phyloP scores from a whole-genome alignment of 2,888 invertebrate species.

The Tachina grossa region DNA sequence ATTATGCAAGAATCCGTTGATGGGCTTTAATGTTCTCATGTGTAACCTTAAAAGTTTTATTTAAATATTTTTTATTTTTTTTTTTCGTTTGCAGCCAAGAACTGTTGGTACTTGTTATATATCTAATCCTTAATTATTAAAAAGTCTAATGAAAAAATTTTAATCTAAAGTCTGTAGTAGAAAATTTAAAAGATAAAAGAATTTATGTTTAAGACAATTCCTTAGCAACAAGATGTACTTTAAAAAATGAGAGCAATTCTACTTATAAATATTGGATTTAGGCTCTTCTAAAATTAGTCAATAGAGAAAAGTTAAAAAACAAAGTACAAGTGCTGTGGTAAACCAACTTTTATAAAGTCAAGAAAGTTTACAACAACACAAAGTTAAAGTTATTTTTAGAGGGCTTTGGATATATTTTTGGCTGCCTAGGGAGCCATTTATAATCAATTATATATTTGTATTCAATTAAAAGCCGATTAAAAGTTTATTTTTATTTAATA shows the following conservation, averaged over 20 bases:
- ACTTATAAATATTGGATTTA: neutral
- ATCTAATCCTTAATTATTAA: neutral
- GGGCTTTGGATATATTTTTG: no score
- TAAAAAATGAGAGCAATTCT: neutral
- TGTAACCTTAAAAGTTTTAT: neutral
- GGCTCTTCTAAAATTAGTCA: neutral
- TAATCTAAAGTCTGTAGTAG: neutral
- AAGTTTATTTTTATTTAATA: no score
- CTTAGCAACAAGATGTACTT: neutral
- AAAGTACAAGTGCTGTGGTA: no score
- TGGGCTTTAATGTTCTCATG: conserved; percentile 35
- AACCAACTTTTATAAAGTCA: no score
- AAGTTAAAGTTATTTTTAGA: no score
- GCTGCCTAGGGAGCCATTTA: no score
- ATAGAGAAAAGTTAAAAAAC: no score
- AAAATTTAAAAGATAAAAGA: neutral
- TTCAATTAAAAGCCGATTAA: no score
- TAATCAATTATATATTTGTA: no score
- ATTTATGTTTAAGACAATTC: neutral
- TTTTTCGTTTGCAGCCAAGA: no score
- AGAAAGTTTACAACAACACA: no score
- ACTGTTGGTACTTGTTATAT: neutral
- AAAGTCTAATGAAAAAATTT: neutral
- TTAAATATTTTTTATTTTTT: neutral
- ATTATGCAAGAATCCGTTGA: conserved; percentile 29